Percentiles rank a stretch among this genome's conserved stretches.
These are phyloP conservation scores for Pteropus rufus DNA, from an alignment of 2,797 vertebrate genomes.

Conservation along the genomic window DNA sequence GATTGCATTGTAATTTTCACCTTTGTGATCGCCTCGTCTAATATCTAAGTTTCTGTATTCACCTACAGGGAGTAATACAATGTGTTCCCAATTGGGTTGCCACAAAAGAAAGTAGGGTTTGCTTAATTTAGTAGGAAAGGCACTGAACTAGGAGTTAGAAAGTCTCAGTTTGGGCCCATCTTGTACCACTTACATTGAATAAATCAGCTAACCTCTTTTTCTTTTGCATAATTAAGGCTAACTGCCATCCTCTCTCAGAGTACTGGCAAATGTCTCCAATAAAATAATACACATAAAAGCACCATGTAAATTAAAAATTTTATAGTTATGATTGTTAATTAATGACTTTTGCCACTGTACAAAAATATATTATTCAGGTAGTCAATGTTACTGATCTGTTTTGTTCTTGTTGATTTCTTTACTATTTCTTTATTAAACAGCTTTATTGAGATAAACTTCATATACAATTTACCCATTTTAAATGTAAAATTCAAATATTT, in stretches of 20 bases:
- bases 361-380: neutral
- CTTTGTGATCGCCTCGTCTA: neutral
- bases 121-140: neutral
- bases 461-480: neutral
- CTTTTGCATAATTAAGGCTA: neutral
- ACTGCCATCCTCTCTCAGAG: neutral
- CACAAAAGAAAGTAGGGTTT: neutral
- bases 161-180: neutral
- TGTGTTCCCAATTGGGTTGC: neutral
- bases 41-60: slow-evolving; percentile 21
- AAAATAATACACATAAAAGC: neutral
- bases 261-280: neutral
- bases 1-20: neutral
- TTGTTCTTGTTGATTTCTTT: neutral
- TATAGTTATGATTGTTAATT: neutral
- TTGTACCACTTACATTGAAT: neutral
- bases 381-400: neutral
- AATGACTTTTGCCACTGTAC: neutral
- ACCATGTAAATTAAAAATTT: neutral
- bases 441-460: neutral
- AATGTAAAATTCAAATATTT: slow-evolving; percentile 5
- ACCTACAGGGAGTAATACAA: neutral
- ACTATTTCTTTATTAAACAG: neutral
- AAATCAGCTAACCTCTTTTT: neutral
- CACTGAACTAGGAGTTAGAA: slow-evolving; percentile 2